Base-by-base conservation (phyloP, 2,888 invertebrate genomes). In the Dicyrtoma fusca region DNA sequence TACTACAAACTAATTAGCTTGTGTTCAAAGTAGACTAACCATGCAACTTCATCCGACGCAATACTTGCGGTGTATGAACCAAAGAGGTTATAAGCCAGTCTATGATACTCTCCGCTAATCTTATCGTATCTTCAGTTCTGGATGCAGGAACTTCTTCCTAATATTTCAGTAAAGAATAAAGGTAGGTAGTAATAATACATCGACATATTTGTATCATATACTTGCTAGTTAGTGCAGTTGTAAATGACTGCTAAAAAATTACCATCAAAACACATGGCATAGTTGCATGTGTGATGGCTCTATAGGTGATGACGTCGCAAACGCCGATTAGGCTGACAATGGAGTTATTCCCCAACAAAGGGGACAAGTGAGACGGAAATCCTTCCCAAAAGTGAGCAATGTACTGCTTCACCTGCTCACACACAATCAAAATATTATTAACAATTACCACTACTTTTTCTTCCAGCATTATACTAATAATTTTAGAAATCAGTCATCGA, bases 331-430 rank as follows among this genome's bases (percentile, higher is more conserved):
- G 34, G 44, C 49, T 49, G 13, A 68, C 14, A 34, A 72, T 47
- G 6, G 72, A 59, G 10, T 57, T 66, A 26, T 34, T 26, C n/a
- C 49, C 19, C 21, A 72, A 42, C 1, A 72, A 49, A 21, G 26
- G 65, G 13, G 44, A 10, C 26, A 72, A 49, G 49, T 72, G 72
- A 13, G 42, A 17, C 0, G 72, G 72, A n/a, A 72, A 65, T n/a
- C 61, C 66, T 45, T 47, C 44, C 72, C 72, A 72, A 49, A 72
- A 72, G 21, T 72, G 72, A 13, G 8, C n/a, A 21, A 72, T 23
- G 53, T 59, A 66, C 10, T 59, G 61, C 21, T 72, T 45, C 3
- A 62, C 59, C 72, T 72, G 17, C 23, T 2, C n/a, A 13, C 14
- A 49, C 25, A 53, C 21, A 55, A 3, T 21, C 3, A 55, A 34